phyloP scores from a whole-genome alignment of 2,797 vertebrate species.

The Parambassis ranga region DNA sequence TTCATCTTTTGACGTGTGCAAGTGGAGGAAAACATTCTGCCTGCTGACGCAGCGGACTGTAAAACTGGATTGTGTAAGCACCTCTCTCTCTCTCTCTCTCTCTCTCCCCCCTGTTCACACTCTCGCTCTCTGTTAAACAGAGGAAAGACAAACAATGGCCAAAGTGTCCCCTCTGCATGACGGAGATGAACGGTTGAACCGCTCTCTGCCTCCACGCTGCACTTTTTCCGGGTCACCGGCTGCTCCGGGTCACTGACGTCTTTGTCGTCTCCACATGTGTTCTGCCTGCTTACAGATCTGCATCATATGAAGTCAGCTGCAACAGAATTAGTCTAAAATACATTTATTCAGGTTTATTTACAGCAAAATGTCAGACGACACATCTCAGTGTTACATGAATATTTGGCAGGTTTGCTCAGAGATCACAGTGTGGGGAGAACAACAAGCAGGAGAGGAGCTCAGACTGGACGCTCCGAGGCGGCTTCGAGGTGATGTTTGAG shows the following conservation, averaged over 20 bases:
- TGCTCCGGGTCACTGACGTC: neutral
- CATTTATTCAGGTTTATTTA: neutral
- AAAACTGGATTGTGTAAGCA: constrained; percentile 31
- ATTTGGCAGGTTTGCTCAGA: neutral
- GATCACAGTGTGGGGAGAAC: too few species aligned
- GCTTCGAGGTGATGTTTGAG: too few species aligned
- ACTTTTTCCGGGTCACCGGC: constrained; percentile 67
- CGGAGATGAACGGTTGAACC: constrained; percentile 27
- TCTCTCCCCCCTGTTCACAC: too few species aligned
- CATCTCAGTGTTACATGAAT: neutral
- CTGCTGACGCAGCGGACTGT: constrained; percentile 32
- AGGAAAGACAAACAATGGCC: constrained; percentile 62
- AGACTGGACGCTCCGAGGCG: too few species aligned
- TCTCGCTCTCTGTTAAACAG: constrained; percentile 43
- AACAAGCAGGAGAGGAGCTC: too few species aligned
- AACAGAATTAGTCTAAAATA: neutral
- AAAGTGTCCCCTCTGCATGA: constrained; percentile 36
- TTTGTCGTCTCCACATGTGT: neutral
- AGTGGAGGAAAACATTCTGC: constrained; percentile 1
- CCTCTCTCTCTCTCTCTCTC: constrained; percentile 4
- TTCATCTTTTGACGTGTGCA: neutral
- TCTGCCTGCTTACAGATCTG: neutral
- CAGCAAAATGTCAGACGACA: too few species aligned
- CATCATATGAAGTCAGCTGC: neutral
- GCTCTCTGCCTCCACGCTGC: constrained; percentile 39